Percentiles rank a stretch among this genome's conserved stretches.
Evolutionary conservation across 2,113 vertebrate genomes (phyloP).

Genomic region (Theristicus caerulescens): DNA sequence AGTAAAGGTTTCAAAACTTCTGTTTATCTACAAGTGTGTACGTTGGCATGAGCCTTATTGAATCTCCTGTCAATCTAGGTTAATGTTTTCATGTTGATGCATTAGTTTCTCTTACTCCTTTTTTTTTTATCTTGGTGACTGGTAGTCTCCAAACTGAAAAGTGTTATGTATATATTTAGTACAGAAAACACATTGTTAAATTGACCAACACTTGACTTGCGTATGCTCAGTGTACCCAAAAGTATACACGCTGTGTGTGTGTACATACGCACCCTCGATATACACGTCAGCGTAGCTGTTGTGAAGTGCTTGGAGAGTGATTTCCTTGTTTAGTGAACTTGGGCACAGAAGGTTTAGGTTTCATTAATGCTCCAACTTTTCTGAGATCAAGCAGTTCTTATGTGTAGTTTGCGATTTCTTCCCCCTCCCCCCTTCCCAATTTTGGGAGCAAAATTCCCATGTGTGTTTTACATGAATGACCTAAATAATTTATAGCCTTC

Average conservation of each 20-base stretch:
- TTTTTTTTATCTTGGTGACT: background rate
- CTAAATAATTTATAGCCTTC: background rate
- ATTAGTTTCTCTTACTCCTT: background rate
- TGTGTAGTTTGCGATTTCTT: background rate
- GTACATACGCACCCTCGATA: fast-evolving
- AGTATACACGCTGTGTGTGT: fast-evolving
- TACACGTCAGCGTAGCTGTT: background rate
- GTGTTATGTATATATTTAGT: background rate
- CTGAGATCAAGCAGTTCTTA: background rate
- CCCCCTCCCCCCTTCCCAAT: too few species aligned
- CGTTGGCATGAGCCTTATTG: background rate
- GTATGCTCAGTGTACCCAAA: background rate
- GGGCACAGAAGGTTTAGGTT: background rate
- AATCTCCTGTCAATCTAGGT: background rate
- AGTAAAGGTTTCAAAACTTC: background rate
- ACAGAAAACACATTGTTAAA: background rate
- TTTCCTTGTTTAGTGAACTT: background rate
- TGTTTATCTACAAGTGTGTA: background rate
- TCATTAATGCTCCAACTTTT: background rate
- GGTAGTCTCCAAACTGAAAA: background rate
- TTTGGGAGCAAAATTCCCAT: background rate
- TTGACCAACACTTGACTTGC: background rate
- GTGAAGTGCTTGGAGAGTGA: background rate
- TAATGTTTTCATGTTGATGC: background rate
- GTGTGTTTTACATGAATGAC: background rate